Conservation (phyloP, 2,888 invertebrate species). For the Drosophila nr. perissopoda region DNA sequence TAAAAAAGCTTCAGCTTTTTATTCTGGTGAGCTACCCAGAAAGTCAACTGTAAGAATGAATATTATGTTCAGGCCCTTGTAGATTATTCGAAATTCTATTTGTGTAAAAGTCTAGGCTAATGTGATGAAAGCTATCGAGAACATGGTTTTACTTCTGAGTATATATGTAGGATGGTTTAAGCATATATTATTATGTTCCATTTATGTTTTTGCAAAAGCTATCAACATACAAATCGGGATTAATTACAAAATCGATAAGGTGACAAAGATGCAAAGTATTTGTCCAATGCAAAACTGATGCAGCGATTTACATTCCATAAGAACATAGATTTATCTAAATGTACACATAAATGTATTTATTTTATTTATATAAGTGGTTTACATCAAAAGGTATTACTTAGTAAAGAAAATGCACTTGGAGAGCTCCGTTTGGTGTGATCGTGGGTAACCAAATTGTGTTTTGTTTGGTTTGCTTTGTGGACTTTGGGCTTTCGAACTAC, state of each 20-base stretch:
- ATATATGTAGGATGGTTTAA: background rate
- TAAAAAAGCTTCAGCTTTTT: conserved; percentile 18
- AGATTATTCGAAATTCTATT: background rate
- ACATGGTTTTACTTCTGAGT: rapidly evolving
- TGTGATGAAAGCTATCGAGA: background rate
- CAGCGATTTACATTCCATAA: background rate
- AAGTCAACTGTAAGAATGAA: conserved; percentile 18
- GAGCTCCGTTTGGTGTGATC: background rate
- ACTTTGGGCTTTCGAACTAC: background rate
- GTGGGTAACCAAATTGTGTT: too few species aligned
- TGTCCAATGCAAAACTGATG: background rate
- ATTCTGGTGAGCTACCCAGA: conserved; percentile 10
- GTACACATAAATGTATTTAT: background rate
- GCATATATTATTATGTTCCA: background rate
- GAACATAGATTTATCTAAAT: background rate
- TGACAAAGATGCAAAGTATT: background rate
- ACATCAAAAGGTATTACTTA: background rate
- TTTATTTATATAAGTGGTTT: background rate
- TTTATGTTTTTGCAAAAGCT: background rate
- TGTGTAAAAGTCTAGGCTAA: conserved; percentile 15
- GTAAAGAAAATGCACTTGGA: background rate
- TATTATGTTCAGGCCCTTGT: too few species aligned
- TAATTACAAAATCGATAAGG: background rate
- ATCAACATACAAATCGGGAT: background rate
- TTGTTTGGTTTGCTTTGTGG: background rate